phyloP scores from a whole-genome alignment of 2,113 vertebrate genomes.

The Phasianus colchicus region DNA sequence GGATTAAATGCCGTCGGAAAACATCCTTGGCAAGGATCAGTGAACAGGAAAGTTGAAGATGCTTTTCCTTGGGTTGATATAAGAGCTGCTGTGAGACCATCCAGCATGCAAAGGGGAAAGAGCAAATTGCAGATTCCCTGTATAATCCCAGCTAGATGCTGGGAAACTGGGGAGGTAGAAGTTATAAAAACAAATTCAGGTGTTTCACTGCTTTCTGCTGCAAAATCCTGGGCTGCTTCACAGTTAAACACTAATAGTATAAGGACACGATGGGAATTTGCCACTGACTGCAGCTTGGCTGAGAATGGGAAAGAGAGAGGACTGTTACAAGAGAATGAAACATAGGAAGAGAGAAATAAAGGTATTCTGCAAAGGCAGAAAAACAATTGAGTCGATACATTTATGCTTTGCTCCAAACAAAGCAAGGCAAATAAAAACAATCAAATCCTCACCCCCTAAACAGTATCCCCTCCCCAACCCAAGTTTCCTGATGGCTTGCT shows the following conservation, averaged over 20 bases:
- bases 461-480: no score
- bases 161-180: neutral
- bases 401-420: neutral
- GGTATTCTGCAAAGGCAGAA: neutral
- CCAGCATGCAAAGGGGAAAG: neutral
- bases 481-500: neutral
- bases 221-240: neutral
- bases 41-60: neutral
- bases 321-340: neutral
- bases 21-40: fast-evolving
- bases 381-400: neutral
- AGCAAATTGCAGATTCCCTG: fast-evolving
- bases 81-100: neutral
- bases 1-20: fast-evolving
- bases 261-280: fast-evolving
- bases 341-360: neutral
- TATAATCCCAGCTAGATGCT: neutral
- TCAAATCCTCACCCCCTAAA: neutral
- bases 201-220: neutral
- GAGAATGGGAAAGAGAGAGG: neutral
- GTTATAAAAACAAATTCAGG: neutral
- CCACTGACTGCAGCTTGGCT: neutral
- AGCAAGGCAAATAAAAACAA: neutral
- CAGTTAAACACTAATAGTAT: neutral
- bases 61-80: neutral